A percentile compares a stretch with the other conserved stretches of the same genome.
phyloP scores from a whole-genome alignment of 53 echinoderm and acorn worm genomes.

The Apostichopus leukothele region DNA sequence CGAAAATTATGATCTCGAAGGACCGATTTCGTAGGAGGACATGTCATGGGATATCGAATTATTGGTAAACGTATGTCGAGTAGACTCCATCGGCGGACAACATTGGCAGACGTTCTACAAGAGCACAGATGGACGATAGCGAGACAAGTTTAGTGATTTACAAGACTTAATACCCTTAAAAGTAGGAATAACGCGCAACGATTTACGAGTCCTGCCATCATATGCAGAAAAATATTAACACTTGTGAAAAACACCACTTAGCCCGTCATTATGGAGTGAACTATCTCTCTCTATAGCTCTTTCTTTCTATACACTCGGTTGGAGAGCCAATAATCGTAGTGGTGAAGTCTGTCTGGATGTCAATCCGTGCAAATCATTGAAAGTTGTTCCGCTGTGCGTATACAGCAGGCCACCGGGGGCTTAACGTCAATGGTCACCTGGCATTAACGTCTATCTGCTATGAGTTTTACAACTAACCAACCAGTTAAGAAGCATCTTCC shows the following conservation, averaged over 20 bases:
- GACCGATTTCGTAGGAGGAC: not conserved
- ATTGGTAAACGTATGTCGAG: slow-evolving; percentile 38
- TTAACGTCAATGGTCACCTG: too few species aligned
- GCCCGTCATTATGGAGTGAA: not conserved
- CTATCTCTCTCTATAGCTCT: not conserved
- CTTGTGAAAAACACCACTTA: slow-evolving; percentile 14
- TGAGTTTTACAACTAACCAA: too few species aligned
- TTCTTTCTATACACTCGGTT: not conserved
- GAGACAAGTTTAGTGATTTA: slow-evolving; percentile 6
- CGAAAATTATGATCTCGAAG: not conserved
- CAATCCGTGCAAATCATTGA: too few species aligned
- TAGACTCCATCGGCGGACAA: not conserved
- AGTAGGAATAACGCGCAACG: slow-evolving; percentile 3
- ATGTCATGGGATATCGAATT: slow-evolving; percentile 31
- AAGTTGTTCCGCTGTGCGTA: too few species aligned
- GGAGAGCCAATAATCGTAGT: too few species aligned
- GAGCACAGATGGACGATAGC: not conserved
- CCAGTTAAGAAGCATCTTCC: too few species aligned
- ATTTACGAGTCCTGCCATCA: slow-evolving; percentile 1
- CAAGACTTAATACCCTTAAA: slow-evolving; percentile 8
- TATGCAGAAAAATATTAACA: slow-evolving; percentile 15
- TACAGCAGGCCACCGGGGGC: too few species aligned
- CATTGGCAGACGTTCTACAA: not conserved
- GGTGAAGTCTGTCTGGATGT: too few species aligned
- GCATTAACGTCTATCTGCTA: too few species aligned